Evolutionary conservation across 1,140 invertebrate species (phyloP).

Genomic region (Xylocopa sonorina): DNA sequence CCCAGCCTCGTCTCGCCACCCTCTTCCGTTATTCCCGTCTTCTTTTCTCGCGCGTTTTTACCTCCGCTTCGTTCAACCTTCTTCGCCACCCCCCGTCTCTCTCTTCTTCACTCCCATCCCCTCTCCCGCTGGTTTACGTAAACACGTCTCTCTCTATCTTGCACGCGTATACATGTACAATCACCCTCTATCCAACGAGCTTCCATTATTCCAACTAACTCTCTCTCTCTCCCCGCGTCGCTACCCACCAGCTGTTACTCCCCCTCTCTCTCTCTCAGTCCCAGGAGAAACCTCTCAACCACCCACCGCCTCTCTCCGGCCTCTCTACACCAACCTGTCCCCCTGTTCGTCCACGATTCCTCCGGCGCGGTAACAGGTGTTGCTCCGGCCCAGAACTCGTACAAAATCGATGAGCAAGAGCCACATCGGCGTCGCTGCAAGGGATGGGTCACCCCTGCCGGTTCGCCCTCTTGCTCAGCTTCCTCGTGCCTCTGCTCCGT

Average conservation of each 20-base stretch:
- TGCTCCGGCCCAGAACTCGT: constrained; percentile 74
- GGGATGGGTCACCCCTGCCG: constrained; percentile 47
- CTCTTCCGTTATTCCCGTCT: constrained; percentile 16
- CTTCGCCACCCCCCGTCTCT: constrained; percentile 2
- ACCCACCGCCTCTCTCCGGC: constrained; percentile 12
- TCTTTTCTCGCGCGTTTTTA: constrained; percentile 22
- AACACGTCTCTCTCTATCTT: background rate
- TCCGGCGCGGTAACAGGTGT: constrained; percentile 77
- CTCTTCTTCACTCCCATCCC: background rate
- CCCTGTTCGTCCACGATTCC: background rate
- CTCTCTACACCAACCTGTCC: constrained; percentile 6
- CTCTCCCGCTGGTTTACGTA: background rate
- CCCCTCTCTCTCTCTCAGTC: background rate
- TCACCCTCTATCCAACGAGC: constrained; percentile 5
- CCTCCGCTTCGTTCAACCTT: constrained; percentile 27
- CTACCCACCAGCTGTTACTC: no score
- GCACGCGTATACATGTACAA: no score
- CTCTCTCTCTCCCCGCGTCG: background rate
- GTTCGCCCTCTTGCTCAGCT: constrained; percentile 34
- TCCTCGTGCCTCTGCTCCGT: constrained; percentile 30
- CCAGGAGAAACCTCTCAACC: constrained; percentile 26
- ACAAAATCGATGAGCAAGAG: constrained; percentile 75
- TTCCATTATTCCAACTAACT: background rate
- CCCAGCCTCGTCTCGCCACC: background rate
- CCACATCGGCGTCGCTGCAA: constrained; percentile 62